Percentiles rank a stretch among this genome's conserved stretches.
These are phyloP conservation scores for Dasysyrphus tricinctus DNA, from an alignment of 2,888 invertebrate genomes.

Conservation along the genomic window DNA sequence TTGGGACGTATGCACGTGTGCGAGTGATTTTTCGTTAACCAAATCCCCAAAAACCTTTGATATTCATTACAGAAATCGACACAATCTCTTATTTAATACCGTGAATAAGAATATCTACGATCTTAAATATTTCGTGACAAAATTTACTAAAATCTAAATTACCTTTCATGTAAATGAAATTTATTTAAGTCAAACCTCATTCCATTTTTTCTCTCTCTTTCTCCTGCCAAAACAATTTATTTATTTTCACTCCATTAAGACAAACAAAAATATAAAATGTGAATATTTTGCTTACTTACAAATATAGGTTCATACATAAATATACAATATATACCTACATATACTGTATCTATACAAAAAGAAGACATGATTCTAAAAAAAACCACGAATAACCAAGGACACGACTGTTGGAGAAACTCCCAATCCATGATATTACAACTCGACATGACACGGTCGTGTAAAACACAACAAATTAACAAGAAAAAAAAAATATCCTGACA, in stretches of 20 bases:
- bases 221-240: not conserved
- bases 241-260: conserved; percentile 19
- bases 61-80: not conserved
- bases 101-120: conserved; percentile 2
- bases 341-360: no score
- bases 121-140: conserved; percentile 11
- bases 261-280: conserved; percentile 14
- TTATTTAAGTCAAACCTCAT: not conserved
- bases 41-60: no score
- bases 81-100: not conserved
- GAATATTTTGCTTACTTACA: not conserved
- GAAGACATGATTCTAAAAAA: not conserved
- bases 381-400: conserved; percentile 2
- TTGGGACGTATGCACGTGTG: no score
- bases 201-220: not conserved
- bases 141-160: not conserved
- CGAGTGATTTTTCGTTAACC: not conserved
- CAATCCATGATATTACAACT: not conserved
- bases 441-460: not conserved
- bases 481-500: conserved; percentile 15
- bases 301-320: no score
- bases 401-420: not conserved
- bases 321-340: no score
- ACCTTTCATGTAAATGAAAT: conserved; percentile 9
- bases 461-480: conserved; percentile 31